Base-by-base conservation (phyloP, 1,140 invertebrate species). In the Lanistes nyassanus region DNA sequence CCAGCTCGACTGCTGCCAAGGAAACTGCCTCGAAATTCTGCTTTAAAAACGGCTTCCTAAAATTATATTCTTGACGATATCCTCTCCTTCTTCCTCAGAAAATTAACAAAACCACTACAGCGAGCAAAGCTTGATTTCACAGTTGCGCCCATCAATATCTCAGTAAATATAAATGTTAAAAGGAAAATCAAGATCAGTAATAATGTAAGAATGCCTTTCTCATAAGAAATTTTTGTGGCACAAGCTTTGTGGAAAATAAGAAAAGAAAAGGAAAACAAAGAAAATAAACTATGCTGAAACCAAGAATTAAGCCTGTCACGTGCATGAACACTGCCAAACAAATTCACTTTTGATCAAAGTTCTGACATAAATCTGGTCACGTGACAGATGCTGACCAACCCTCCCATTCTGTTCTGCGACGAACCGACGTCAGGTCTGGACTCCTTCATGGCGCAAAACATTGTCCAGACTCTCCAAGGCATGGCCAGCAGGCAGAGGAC, bases 371-470 rank as follows among this genome's bases (percentile, higher is more conserved):
- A 51, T 11, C 5, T 13, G 2, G 19, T 31, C 65, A 29, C 31
- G 31, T 26, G 36, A n/a, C 70, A 97, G 94, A 90, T 99, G 23
- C 90, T 99, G 34, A 98, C 96, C 0, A 94, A 98, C 90, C 97
- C 97, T 1, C 94, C 95, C 1, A 88, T 99, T 47, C 93, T 99
- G 92, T 97, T 99, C 85, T 98, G 97, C 87, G 98, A 99, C 86
- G 98, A 99, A 86, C 97, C 97, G 2, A 99, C 97, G 0, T 97
- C 90, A 36, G 92, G 97, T 92, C 88, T 98, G 62, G 97, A 99
- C 87, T 95, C 96, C 0, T 97, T 93, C 82, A 97, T 96, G 83
- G 97, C 97, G 0, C 93, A 94, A 80, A 97, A 95, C 86, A 95
- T 98, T 23, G 93, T 98, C n/a, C 93, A 83, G 94, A 84, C 83